Conservation (phyloP, 2,797 vertebrate genomes). For the Dryobates pubescens region DNA sequence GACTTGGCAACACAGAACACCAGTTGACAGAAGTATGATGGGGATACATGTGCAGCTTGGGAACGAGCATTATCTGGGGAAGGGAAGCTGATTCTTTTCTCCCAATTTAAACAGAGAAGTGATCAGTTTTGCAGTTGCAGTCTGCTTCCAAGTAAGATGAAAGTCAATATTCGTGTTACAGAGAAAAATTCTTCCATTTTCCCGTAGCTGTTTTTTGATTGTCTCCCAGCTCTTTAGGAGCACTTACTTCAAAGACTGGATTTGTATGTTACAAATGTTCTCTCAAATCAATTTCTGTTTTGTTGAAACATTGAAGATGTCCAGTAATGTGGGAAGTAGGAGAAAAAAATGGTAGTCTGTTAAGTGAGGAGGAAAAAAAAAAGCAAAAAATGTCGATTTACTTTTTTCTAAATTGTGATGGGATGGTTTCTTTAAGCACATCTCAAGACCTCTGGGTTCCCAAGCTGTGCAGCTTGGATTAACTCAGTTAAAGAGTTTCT, state of each 20-base stretch:
- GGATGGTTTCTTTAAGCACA: not conserved
- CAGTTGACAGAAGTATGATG: not conserved
- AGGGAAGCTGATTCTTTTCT: not conserved
- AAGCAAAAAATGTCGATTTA: not conserved
- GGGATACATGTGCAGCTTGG: not conserved
- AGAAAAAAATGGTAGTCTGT: not conserved
- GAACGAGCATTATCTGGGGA: not conserved
- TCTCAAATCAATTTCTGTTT: not conserved
- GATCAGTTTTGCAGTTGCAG: not conserved
- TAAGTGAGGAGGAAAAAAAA: not conserved
- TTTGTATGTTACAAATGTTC: not conserved
- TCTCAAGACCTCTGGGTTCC: not conserved
- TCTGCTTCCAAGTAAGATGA: not conserved
- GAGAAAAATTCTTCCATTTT: not conserved
- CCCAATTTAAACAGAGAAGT: not conserved
- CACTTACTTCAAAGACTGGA: not conserved
- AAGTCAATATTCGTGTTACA: not conserved
- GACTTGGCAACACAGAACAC: not conserved
- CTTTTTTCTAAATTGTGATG: not conserved
- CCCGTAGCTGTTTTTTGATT: accelerated
- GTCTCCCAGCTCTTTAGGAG: not conserved
- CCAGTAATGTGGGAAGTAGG: not conserved
- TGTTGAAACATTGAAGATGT: not conserved
- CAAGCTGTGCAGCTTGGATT: not conserved
- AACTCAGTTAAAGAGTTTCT: not conserved